These are phyloP conservation scores for Bubo blakistoni DNA, from an alignment of 2,113 vertebrate genomes.

Conservation along the genomic window DNA sequence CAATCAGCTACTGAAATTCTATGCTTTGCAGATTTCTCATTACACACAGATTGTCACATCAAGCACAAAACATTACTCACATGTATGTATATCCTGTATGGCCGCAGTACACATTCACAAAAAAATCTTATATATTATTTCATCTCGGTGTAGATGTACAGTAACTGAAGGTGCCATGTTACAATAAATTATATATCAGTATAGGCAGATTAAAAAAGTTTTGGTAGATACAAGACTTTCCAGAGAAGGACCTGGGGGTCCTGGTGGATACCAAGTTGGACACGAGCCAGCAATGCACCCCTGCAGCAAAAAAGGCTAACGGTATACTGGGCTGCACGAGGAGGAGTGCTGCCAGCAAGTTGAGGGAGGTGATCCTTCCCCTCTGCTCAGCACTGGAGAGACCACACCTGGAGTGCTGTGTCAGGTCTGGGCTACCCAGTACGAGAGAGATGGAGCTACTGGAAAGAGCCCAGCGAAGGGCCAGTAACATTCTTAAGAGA, in stretches of 20 bases:
- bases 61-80: background rate
- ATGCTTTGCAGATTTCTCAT: background rate
- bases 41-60: background rate
- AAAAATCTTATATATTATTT: background rate
- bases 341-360: fast-evolving
- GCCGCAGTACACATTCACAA: background rate
- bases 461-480: background rate
- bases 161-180: background rate
- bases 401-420: background rate
- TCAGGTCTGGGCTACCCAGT: background rate
- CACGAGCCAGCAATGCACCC: fast-evolving
- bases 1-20: background rate
- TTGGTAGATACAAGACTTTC: background rate
- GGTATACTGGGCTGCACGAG: fast-evolving
- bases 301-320: background rate
- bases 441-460: background rate
- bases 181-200: background rate
- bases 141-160: background rate
- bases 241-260: background rate
- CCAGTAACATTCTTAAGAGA: background rate
- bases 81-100: background rate
- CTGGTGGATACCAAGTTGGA: background rate
- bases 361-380: background rate
- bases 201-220: background rate
- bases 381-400: background rate